Evolutionary conservation across 2,888 invertebrate genomes (phyloP), one percentile per base, ranked within the genome.

Genomic region (Spilosoma lubricipeda): DNA sequence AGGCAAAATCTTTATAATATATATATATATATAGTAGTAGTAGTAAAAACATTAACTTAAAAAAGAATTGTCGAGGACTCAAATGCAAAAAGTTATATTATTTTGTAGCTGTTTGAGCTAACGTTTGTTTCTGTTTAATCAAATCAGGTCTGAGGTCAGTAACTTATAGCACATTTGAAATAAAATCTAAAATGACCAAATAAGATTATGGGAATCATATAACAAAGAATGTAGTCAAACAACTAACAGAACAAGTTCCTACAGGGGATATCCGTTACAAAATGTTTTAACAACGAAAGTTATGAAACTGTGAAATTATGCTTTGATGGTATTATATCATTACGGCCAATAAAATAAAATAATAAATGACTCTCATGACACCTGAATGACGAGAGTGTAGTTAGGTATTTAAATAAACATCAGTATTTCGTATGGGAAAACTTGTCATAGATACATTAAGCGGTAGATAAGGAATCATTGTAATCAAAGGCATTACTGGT

Each of bases 371-470:
- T 56, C 36, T 36, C 39, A 68, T 63, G 64, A 74, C 36, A 71
- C 71, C 64, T 56, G 36, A 56, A 7, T n/a, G 56, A 56, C 52
- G n/a, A 56, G n/a, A 56, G 36, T 27, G 59, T 27, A 59, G 27
- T 27, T 27, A 39, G 36, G 27, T 65, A 77, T 71, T 73, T 63
- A 76, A 77, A 79, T 78, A 79, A 80, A 80, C 67, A 77, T 82
- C 77, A 80, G 71, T 77, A 79, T 67, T 42, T 70, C 69, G 56
- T 67, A 70, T 67, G 75, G 74, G 45, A 20, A 42, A 39, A 42
- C 30, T 70, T 23, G 30, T 45, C 20, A 27, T 63, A 42, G 42
- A 70, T 20, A 42, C 20, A 15, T 20, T 20, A 63, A 63, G 42
- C 23, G 30, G 39, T 63, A 63, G 70, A 63, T 20, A 36, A 56